Conservation (phyloP, 2,113 vertebrate genomes). For the Cinclus mexicanus region DNA sequence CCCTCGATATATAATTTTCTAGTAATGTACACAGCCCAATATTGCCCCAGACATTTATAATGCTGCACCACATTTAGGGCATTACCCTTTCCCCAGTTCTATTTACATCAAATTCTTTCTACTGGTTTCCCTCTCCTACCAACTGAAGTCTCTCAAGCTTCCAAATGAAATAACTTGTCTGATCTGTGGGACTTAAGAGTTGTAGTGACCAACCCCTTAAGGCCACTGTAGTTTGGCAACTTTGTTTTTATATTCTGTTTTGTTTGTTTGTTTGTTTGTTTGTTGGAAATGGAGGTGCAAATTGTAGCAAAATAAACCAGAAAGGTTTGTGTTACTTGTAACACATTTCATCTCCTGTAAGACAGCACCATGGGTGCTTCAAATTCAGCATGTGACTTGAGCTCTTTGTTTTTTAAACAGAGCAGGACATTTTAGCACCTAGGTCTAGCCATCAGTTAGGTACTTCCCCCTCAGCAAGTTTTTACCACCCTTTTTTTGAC, state of each 20-base stretch:
- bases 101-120: neutral
- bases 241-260: neutral
- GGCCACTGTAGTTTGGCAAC: neutral
- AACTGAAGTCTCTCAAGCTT: neutral
- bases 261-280: neutral
- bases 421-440: neutral
- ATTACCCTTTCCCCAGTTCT: neutral
- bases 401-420: neutral
- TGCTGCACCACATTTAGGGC: neutral
- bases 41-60: neutral
- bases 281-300: neutral
- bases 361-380: neutral
- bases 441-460: neutral
- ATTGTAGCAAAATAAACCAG: neutral
- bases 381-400: neutral
- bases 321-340: neutral
- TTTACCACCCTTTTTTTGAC: neutral
- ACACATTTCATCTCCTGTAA: neutral
- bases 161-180: neutral
- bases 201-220: neutral
- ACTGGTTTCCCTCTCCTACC: neutral
- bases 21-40: neutral
- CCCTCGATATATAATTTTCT: neutral
- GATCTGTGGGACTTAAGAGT: neutral
- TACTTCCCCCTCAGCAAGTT: neutral